phyloP scores from a whole-genome alignment of 2,888 invertebrate genomes.

The Agrochola circellaris region DNA sequence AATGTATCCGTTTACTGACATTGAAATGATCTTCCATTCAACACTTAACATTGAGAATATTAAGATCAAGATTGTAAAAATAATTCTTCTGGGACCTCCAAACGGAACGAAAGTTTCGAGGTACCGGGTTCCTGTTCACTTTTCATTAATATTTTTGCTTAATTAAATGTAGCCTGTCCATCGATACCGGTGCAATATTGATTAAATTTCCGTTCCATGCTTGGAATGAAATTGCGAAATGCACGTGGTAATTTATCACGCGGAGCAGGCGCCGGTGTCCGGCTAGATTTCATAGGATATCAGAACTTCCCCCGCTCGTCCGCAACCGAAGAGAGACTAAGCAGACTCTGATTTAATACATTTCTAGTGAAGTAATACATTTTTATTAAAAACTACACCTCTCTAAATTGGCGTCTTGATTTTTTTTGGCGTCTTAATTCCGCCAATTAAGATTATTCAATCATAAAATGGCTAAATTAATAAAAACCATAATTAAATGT shows the following conservation, averaged over 20 bases:
- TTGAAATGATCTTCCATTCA: constrained; percentile 40
- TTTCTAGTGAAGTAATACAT: constrained; percentile 20
- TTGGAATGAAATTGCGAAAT: constrained; percentile 48
- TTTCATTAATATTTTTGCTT: constrained; percentile 34
- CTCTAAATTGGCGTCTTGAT: neutral
- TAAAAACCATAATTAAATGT: constrained; percentile 35
- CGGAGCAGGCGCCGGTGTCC: constrained; percentile 59
- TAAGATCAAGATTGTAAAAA: constrained; percentile 28
- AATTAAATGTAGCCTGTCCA: constrained; percentile 29
- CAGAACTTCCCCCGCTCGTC: constrained; percentile 68
- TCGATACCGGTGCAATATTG: constrained; percentile 48
- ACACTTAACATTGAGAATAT: constrained; percentile 32
- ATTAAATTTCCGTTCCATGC: constrained; percentile 52
- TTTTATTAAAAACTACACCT: constrained; percentile 7
- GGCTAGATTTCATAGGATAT: constrained; percentile 77
- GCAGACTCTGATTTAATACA: constrained; percentile 49
- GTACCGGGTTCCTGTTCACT: constrained; percentile 33
- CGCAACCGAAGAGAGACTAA: constrained; percentile 44
- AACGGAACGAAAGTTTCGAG: constrained; percentile 24
- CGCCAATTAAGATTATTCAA: constrained; percentile 13
- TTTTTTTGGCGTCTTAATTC: no score
- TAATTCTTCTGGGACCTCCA: constrained; percentile 30
- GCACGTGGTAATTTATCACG: constrained; percentile 47
- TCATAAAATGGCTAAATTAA: constrained; percentile 30
- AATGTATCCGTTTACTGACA: constrained; percentile 24